phyloP scores from a whole-genome alignment of 2,797 vertebrate genomes.

The Falco rusticolus region DNA sequence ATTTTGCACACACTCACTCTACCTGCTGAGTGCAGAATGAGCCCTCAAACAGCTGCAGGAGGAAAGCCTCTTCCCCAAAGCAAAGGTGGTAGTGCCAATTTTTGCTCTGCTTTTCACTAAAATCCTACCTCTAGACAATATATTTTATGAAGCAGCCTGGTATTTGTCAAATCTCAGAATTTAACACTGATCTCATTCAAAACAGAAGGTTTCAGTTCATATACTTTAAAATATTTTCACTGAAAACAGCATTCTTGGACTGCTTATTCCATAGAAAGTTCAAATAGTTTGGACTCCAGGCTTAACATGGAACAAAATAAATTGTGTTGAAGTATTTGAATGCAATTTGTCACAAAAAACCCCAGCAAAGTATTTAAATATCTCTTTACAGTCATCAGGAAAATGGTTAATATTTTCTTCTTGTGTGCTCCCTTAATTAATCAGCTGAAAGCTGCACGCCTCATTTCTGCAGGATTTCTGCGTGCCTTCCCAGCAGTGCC shows the following conservation, averaged over 20 bases:
- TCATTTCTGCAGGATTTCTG: slow-evolving; percentile 47
- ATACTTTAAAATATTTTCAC: background rate
- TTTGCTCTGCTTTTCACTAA: background rate
- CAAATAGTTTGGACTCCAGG: background rate
- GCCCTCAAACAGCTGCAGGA: background rate
- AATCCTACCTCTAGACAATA: background rate
- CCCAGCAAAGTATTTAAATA: background rate
- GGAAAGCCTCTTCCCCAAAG: background rate
- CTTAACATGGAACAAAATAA: background rate
- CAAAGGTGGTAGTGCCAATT: background rate
- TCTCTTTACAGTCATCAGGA: background rate
- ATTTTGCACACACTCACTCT: background rate
- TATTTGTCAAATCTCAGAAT: background rate
- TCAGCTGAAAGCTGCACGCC: slow-evolving; percentile 42
- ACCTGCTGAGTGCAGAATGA: background rate
- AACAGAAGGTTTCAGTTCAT: background rate
- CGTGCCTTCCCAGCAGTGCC: background rate
- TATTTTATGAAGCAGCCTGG: background rate
- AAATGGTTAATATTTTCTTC: slow-evolving; percentile 8
- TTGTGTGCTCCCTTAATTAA: background rate
- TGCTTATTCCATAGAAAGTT: background rate
- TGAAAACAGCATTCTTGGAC: background rate
- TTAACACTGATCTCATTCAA: background rate
- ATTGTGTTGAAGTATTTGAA: accelerated
- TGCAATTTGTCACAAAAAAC: background rate